Base-by-base conservation (phyloP, 1,140 invertebrate species). In the Parapsyche elsis region DNA sequence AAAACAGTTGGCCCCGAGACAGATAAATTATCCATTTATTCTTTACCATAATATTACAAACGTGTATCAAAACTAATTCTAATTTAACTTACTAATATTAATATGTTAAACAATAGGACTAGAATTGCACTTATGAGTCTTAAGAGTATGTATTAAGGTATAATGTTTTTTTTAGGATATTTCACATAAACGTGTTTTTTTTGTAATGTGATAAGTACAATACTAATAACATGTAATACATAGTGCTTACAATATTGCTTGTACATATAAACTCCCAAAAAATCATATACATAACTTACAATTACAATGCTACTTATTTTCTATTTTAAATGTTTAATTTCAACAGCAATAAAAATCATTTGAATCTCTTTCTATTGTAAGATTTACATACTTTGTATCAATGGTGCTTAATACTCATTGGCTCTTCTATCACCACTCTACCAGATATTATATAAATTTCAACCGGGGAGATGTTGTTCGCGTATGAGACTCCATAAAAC, bases 1-100 rank as follows among this genome's bases (percentile, higher is more conserved):
- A 67, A 70, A 67, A 81, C 38, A 75, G 73, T 81, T 81, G 81
- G 81, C 81, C 76, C 75, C 81, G 81, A 79, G 81, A 81, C 81
- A 53, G 26, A 77, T 81, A 81, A 44, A 81, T 71, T 79, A 79
- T 19, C 14, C 16, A 16, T 30, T 79, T 76, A 49, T 49, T 67
- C 64, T 64, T 7, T 38, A 14, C 21, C 74, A 78, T 71, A 45
- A 57, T 30, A 23, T 57, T 73, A 80, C 53, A 81, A 78, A 61
- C 64, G 81, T 64, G 59, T 81, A 81, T 81, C 81, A 81, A 81
- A 81, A 81, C 77, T 81, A 78, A 7, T 73, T 76, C 61, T 45
- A 49, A 16, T 61, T 44, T 49, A 44, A 45, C 64, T 21, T 24
- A 26, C 5, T 71, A 30, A 67, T 71, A 23, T 38, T 71, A 30